These are phyloP conservation scores for Spermophilus dauricus DNA, from an alignment of 2,113 vertebrate genomes.

Conservation along the genomic window DNA sequence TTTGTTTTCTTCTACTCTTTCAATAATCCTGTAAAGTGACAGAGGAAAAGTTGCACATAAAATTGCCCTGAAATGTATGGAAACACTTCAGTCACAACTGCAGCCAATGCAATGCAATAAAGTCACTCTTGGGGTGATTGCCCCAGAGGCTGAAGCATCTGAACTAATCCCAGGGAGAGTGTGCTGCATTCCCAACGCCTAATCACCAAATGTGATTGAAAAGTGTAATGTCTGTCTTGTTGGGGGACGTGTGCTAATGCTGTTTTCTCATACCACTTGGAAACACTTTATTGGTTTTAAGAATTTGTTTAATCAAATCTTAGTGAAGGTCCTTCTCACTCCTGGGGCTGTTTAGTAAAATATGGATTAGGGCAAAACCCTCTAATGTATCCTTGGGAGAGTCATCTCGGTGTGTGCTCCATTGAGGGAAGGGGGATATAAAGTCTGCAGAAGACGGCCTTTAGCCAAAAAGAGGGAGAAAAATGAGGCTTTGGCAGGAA, in stretches of 20 bases:
- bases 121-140: background rate
- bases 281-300: constrained; percentile 53
- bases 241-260: background rate
- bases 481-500: constrained; percentile 82
- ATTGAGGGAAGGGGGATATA: background rate
- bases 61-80: background rate
- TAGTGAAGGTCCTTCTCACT: constrained; percentile 45
- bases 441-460: constrained; percentile 51
- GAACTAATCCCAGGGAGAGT: background rate
- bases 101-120: background rate
- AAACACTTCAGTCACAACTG: background rate
- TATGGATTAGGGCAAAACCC: constrained; percentile 69
- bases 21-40: background rate
- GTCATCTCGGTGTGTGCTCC: background rate
- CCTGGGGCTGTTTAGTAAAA: constrained; percentile 65
- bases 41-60: background rate
- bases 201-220: background rate
- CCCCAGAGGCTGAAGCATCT: background rate
- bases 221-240: background rate
- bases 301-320: constrained; percentile 72
- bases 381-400: constrained; percentile 63
- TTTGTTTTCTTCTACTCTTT: constrained; percentile 42
- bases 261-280: constrained; percentile 5
- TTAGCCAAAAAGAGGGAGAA: constrained; percentile 70
- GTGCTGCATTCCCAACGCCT: background rate